Percentiles rank a stretch among this genome's conserved stretches.
Evolutionary conservation across 2,797 vertebrate species (phyloP).

Genomic region (Novumbra hubbsi): DNA sequence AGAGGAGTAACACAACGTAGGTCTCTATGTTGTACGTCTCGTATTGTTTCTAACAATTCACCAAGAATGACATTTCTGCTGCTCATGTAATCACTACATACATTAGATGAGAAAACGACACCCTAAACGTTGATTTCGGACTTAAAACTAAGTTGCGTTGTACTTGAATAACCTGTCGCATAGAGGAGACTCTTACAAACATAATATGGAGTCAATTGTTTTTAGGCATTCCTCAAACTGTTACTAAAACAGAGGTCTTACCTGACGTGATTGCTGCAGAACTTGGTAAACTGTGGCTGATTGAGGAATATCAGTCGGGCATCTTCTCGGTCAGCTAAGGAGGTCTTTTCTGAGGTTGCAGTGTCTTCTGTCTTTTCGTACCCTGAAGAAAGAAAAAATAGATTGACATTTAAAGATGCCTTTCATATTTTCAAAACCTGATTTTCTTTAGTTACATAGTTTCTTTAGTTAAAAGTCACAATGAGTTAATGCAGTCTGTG

Average conservation of each 20-base stretch:
- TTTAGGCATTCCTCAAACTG: not conserved
- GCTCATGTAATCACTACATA: no score
- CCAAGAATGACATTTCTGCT: no score
- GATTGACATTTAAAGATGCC: slow-evolving; percentile 15
- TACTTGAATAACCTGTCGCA: no score
- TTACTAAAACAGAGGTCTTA: slow-evolving; percentile 43
- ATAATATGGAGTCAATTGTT: no score
- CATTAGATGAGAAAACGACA: no score
- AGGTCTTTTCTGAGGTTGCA: slow-evolving; percentile 90
- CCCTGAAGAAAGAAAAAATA: slow-evolving; percentile 72
- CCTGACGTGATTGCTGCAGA: slow-evolving; percentile 98
- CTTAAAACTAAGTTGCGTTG: no score
- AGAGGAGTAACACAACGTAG: no score
- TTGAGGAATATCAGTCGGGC: slow-evolving; percentile 92
- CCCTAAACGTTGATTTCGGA: no score
- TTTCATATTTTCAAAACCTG: not conserved
- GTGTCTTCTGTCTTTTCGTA: slow-evolving; percentile 96
- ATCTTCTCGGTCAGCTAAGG: slow-evolving; percentile 94
- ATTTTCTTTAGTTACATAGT: not conserved
- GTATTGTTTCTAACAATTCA: no score
- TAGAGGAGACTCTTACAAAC: no score
- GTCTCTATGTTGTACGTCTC: no score
- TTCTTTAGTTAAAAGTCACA: not conserved
- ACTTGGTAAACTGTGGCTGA: slow-evolving; percentile 92
- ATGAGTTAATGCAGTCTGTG: not conserved